phyloP scores from a whole-genome alignment of 2,113 vertebrate genomes.

The Chrysemys picta region DNA sequence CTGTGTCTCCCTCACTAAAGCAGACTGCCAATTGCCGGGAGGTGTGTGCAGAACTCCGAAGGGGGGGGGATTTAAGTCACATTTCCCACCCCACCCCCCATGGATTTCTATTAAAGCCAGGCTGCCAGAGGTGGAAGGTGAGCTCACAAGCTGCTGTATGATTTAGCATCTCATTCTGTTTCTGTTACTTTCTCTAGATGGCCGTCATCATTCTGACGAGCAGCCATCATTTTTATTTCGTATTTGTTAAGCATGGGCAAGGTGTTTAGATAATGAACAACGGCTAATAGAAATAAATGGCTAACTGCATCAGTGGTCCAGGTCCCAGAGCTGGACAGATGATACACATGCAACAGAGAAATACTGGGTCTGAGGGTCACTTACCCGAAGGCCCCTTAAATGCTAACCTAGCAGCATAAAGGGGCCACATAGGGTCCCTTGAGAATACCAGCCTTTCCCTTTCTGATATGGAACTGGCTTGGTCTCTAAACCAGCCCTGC shows the following conservation, averaged over 20 bases:
- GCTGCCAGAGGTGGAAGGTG: constrained; percentile 61
- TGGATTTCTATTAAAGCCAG: constrained; percentile 64
- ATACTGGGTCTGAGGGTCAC: background rate
- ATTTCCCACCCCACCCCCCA: background rate
- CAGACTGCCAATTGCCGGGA: rapidly evolving
- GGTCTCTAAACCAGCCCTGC: background rate
- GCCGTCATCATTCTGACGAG: constrained; percentile 15
- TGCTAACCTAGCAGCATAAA: background rate
- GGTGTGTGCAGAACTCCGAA: background rate
- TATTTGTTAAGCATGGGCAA: constrained; percentile 38
- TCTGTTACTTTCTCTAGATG: constrained; percentile 48
- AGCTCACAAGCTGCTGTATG: constrained; percentile 45
- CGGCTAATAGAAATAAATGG: background rate
- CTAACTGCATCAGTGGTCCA: background rate
- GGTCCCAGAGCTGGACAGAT: background rate
- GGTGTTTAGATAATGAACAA: constrained; percentile 50
- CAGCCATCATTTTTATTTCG: constrained; percentile 13
- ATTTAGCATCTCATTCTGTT: constrained; percentile 63
- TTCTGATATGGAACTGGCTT: background rate
- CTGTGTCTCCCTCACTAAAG: background rate
- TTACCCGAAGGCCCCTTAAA: background rate
- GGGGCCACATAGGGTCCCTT: background rate
- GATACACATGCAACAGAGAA: background rate
- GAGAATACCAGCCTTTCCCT: background rate
- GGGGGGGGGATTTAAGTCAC: constrained; percentile 6